These are phyloP conservation scores for Camptogramma bilineatum DNA, from an alignment of 2,888 invertebrate genomes.

Conservation along the genomic window DNA sequence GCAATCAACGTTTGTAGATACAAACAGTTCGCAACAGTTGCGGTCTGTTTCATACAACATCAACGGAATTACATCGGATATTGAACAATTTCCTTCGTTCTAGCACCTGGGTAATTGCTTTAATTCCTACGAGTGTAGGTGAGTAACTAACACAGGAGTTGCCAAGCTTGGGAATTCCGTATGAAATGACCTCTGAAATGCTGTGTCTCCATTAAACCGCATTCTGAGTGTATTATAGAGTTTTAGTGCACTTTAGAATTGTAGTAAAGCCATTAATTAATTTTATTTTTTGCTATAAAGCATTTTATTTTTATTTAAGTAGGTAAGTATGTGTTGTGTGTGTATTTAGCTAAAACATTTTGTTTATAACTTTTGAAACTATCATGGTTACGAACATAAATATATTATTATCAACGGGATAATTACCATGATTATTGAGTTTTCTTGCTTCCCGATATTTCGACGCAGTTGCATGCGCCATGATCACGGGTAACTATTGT, in stretches of 20 bases:
- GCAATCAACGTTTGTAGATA: slow-evolving; percentile 24
- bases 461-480: no score
- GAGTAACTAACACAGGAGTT: slow-evolving; percentile 13
- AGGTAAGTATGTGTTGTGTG: no score
- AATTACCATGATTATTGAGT: no score
- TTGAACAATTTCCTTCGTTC: slow-evolving; percentile 66
- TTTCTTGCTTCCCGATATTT: no score
- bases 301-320: no score
- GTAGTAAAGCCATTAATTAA: not conserved
- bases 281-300: not conserved
- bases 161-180: not conserved
- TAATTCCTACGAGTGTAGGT: slow-evolving; percentile 50
- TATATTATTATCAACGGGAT: no score
- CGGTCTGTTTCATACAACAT: slow-evolving; percentile 30
- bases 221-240: not conserved
- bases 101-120: slow-evolving; percentile 56
- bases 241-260: no score
- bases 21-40: slow-evolving; percentile 28
- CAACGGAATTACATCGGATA: slow-evolving; percentile 56
- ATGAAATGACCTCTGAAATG: not conserved
- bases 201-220: not conserved
- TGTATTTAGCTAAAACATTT: not conserved
- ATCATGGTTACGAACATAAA: no score
- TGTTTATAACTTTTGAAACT: no score
- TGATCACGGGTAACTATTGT: no score